These are phyloP conservation scores for Eupelmus urozonus DNA, from an alignment of 2,888 invertebrate genomes.

Conservation along the genomic window DNA sequence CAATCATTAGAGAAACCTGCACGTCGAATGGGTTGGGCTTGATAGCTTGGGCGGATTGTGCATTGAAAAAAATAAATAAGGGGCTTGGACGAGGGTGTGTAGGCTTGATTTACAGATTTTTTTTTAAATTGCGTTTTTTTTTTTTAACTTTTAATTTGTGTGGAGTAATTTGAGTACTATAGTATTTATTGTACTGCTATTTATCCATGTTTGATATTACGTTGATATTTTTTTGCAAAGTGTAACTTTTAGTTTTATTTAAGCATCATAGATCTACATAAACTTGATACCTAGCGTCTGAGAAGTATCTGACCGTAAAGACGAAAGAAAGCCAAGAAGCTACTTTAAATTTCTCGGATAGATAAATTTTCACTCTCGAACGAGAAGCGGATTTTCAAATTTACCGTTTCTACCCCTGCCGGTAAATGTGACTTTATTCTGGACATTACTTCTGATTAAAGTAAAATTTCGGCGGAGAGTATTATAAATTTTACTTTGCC, in stretches of 20 bases:
- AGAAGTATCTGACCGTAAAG: not conserved
- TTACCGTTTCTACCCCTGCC: constrained; percentile 1
- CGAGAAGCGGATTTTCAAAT: not conserved
- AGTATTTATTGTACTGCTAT: too few relatives aligned
- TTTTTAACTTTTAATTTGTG: too few relatives aligned
- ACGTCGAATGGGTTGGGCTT: too few relatives aligned
- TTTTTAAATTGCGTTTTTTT: too few relatives aligned
- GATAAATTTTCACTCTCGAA: constrained; percentile 9
- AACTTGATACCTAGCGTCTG: not conserved
- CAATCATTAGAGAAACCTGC: too few relatives aligned
- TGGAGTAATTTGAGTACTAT: too few relatives aligned
- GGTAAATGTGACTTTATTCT: constrained; percentile 9
- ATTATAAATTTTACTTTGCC: constrained; percentile 27
- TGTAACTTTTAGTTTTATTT: not conserved
- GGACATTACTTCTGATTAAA: constrained; percentile 23
- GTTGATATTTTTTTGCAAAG: too few relatives aligned
- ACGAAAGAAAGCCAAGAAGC: not conserved
- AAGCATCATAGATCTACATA: not conserved
- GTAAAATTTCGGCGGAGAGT: not conserved
- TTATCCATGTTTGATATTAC: too few relatives aligned
- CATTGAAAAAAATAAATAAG: too few relatives aligned
- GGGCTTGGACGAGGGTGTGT: too few relatives aligned
- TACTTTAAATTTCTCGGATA: constrained; percentile 6
- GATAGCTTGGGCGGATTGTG: too few relatives aligned
- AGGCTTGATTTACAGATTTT: too few relatives aligned